Evolutionary conservation across 2,888 invertebrate genomes (phyloP), one percentile per base, ranked within the genome.

Genomic region (Oxystoma pomonae): DNA sequence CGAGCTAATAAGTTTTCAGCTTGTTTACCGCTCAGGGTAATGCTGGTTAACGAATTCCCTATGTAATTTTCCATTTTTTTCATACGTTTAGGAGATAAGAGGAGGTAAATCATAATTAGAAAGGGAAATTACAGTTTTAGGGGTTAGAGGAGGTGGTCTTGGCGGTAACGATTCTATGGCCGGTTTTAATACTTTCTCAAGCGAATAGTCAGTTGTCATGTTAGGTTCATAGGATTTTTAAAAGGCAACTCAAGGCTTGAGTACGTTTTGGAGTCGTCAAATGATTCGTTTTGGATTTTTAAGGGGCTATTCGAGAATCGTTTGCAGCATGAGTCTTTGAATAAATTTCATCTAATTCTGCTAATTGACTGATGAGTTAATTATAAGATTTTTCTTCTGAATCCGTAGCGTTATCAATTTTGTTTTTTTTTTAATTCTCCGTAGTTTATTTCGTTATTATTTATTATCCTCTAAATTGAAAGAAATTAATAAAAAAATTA

Each of bases 161-260:
- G 57, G 61, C 1, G 61, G 51, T 20, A 35, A 49, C 16, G 35
- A 3, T 35, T 35, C 35, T 35, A 61, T 53, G 7, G 55, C 35
- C 1, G 58, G 58, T 17, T 20, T 35, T 35, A 35, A 35, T 7
- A 35, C 35, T 12, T 35, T 35, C 12, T 35, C 35, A 7, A 35
- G 19, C 9, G 16, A 5, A 7, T 16, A 16, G 16, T 61, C 60
- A 49, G 19, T n/a, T 61, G 62, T 16, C 58, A 22, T 1, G 62
- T 52, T 51, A 64, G 51, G 64, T 90, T 85, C n/a, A 67, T 35
- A 0, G 93, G 93, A 79, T 94, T 92, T 77, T 89, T 91, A 81
- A 93, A 93, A 0, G 94, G 94, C 74, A 91, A 83, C 75, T 94
- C 94, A 60, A 94, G 80, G 74, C 93, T 93, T 0, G 91, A 90